phyloP scores from a whole-genome alignment of 2,888 invertebrate genomes.

The Callosobruchus maculatus region DNA sequence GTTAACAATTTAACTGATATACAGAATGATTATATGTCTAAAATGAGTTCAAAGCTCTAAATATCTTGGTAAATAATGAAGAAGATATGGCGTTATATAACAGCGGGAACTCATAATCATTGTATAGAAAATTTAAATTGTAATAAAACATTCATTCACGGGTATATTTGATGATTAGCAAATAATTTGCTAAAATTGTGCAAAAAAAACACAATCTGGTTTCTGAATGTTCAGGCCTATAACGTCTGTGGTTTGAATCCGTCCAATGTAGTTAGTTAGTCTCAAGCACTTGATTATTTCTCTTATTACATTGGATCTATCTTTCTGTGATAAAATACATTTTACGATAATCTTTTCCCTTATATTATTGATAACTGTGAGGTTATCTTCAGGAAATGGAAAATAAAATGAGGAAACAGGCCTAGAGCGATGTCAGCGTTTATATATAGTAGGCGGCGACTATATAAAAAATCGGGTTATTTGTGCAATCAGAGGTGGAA shows the following conservation, averaged over 20 bases:
- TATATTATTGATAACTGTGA: slow-evolving; percentile 24
- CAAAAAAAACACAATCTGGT: neutral
- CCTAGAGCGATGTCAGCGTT: slow-evolving; percentile 13
- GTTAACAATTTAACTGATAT: no score
- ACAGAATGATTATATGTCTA: no score
- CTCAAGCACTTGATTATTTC: slow-evolving; percentile 13
- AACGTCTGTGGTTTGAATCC: slow-evolving; percentile 15
- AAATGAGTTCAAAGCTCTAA: no score
- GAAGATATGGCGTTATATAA: no score
- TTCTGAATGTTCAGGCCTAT: neutral
- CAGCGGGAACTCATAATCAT: no score
- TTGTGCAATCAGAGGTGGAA: slow-evolving; percentile 72
- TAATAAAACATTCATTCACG: no score
- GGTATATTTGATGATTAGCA: no score
- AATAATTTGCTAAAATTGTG: no score
- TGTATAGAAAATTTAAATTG: no score
- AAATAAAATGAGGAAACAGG: slow-evolving; percentile 22
- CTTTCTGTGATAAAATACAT: slow-evolving; percentile 38
- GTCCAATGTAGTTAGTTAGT: slow-evolving; percentile 29
- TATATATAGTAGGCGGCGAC: slow-evolving; percentile 18
- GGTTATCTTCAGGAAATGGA: slow-evolving; percentile 34
- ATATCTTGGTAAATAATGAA: no score
- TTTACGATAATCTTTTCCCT: slow-evolving; percentile 18
- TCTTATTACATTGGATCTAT: slow-evolving; percentile 29
- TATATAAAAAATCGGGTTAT: slow-evolving; percentile 64